Conservation (phyloP, 2,113 vertebrate species). For the Pterocles burchelli region DNA sequence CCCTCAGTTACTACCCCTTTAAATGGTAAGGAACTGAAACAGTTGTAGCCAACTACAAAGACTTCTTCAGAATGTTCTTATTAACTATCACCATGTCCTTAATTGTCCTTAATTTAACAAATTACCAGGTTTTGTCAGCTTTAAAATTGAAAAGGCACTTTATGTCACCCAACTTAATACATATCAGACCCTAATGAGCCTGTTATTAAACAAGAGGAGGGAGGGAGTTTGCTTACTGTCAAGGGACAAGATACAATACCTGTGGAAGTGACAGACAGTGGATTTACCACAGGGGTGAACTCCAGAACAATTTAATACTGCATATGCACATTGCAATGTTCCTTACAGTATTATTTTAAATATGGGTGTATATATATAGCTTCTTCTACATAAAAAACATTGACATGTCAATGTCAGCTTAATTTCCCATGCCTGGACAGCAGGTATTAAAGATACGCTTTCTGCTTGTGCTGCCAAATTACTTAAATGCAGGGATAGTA, state of each 20-base stretch:
- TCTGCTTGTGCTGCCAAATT: not conserved
- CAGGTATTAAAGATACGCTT: not conserved
- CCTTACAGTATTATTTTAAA: not conserved
- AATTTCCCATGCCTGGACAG: not conserved
- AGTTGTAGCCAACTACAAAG: conserved; percentile 5
- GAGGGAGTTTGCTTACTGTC: not conserved
- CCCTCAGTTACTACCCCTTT: conserved; percentile 47
- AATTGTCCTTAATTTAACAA: conserved; percentile 66
- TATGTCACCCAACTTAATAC: conserved; percentile 60
- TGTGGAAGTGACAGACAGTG: not conserved
- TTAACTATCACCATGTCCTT: conserved; percentile 65
- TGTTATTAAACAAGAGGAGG: conserved; percentile 2
- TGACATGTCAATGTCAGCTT: not conserved
- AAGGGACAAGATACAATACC: not conserved
- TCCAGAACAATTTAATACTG: not conserved
- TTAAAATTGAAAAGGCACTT: conserved; percentile 72
- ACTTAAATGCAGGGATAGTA: not conserved
- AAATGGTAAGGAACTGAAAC: conserved; percentile 34
- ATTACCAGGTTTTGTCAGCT: conserved; percentile 64
- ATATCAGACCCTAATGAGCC: not conserved
- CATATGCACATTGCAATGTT: not conserved
- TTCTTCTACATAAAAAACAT: rapidly evolving
- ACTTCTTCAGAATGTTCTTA: conserved; percentile 60
- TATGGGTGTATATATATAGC: not conserved
- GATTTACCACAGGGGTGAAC: not conserved